Evolutionary conservation across 2,888 invertebrate genomes (phyloP).

Genomic region (Diachrysia chrysitis): DNA sequence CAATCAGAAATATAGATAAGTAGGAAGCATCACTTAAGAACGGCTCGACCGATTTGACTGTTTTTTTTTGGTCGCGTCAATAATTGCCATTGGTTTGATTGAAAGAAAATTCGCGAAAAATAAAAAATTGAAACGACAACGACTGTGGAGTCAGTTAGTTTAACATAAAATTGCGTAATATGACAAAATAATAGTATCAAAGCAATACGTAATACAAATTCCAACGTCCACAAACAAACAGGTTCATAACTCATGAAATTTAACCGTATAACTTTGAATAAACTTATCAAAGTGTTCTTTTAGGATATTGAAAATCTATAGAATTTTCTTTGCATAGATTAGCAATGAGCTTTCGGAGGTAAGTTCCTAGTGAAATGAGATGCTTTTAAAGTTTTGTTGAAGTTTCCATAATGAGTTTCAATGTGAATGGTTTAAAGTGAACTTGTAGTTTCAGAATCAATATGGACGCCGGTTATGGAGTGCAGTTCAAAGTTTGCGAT

Average conservation of each 20-base stretch:
- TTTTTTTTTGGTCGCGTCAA: too few species aligned
- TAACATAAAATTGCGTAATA: too few species aligned
- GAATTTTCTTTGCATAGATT: slow-evolving; percentile 67
- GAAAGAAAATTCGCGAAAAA: too few species aligned
- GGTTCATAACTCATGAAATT: slow-evolving; percentile 48
- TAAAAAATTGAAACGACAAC: too few species aligned
- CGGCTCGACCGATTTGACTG: too few species aligned
- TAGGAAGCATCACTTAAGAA: too few species aligned
- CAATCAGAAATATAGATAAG: too few species aligned
- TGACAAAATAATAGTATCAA: neutral
- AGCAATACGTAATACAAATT: slow-evolving; percentile 14
- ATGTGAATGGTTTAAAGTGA: slow-evolving; percentile 57
- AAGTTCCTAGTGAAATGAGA: slow-evolving; percentile 56
- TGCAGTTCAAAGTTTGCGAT: slow-evolving; percentile 17
- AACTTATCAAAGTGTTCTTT: slow-evolving; percentile 41
- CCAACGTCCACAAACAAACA: slow-evolving; percentile 48
- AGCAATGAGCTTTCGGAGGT: slow-evolving; percentile 55
- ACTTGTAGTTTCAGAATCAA: slow-evolving; percentile 47
- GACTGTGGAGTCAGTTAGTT: too few species aligned
- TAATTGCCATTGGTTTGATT: too few species aligned
- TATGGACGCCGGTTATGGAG: slow-evolving; percentile 34
- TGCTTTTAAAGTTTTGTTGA: slow-evolving; percentile 55
- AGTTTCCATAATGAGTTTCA: slow-evolving; percentile 60
- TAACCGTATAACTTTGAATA: slow-evolving; percentile 33
- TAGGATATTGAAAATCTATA: slow-evolving; percentile 67